These are phyloP conservation scores for Ailuropoda melanoleuca DNA, from an alignment of 2,113 vertebrate genomes.

Conservation along the genomic window DNA sequence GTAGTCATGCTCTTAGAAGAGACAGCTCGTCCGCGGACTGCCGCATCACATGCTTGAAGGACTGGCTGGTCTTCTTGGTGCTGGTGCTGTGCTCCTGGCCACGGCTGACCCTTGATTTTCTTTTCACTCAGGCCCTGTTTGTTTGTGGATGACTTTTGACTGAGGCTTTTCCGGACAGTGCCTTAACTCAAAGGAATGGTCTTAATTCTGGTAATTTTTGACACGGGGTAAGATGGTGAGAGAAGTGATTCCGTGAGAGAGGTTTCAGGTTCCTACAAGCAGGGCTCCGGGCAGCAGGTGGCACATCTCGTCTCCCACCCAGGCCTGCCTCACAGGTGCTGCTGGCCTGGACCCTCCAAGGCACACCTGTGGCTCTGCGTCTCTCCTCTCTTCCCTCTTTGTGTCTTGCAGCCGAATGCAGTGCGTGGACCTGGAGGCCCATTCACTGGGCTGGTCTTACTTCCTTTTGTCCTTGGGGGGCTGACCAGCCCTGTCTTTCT, in stretches of 20 bases:
- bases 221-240: neutral
- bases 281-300: neutral
- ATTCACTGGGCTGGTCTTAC: accelerated
- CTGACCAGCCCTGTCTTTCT: neutral
- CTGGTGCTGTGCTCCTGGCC: neutral
- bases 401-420: accelerated
- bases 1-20: neutral
- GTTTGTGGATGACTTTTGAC: neutral
- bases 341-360: neutral
- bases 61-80: too few relatives aligned
- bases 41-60: accelerated
- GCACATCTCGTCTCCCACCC: accelerated
- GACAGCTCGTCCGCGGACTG: accelerated
- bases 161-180: neutral
- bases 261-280: too few relatives aligned
- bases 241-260: neutral
- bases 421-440: accelerated
- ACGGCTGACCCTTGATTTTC: accelerated
- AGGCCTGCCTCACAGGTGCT: neutral
- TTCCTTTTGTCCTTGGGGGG: neutral
- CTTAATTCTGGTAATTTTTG: neutral
- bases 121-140: too few relatives aligned
- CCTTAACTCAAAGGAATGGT: neutral
- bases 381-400: neutral
- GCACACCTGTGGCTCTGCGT: accelerated